Evolutionary conservation across 2,113 vertebrate species (phyloP).

Genomic region (Hypocryptadius cinnamomeus): DNA sequence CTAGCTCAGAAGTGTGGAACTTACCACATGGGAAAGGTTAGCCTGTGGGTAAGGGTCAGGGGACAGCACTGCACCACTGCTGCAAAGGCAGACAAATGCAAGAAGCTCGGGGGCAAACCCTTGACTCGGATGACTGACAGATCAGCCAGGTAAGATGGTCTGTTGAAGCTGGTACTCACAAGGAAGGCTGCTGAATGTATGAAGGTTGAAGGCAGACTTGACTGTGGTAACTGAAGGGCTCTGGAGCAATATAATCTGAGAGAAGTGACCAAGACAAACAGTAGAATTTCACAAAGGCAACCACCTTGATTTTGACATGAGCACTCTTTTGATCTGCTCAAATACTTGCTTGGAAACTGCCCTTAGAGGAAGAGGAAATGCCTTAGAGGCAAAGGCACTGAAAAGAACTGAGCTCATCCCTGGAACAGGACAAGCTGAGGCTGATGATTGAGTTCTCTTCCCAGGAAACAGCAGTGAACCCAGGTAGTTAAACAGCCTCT

Average conservation of each 20-base stretch:
- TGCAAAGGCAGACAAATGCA: neutral
- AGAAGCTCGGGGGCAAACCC: rapidly evolving
- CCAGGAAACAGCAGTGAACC: neutral
- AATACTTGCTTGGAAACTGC: neutral
- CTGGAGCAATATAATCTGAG: neutral
- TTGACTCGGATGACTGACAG: neutral
- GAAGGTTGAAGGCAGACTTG: neutral
- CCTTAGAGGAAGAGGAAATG: neutral
- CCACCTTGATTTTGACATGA: neutral
- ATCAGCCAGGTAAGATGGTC: neutral
- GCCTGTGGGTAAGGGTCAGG: too few relatives aligned
- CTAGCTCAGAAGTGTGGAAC: neutral
- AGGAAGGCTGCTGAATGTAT: neutral
- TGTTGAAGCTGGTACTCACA: neutral
- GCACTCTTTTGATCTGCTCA: neutral
- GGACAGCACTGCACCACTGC: neutral
- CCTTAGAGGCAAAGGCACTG: neutral
- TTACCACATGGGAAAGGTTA: neutral
- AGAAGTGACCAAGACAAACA: neutral
- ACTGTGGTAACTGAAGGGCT: neutral
- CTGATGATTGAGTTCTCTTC: neutral
- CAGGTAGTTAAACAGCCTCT: neutral
- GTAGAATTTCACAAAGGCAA: neutral
- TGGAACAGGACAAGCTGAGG: neutral
- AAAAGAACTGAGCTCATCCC: neutral